These are phyloP conservation scores for Tragelaphus eurycerus DNA, from an alignment of 2,797 vertebrate species.

Conservation along the genomic window DNA sequence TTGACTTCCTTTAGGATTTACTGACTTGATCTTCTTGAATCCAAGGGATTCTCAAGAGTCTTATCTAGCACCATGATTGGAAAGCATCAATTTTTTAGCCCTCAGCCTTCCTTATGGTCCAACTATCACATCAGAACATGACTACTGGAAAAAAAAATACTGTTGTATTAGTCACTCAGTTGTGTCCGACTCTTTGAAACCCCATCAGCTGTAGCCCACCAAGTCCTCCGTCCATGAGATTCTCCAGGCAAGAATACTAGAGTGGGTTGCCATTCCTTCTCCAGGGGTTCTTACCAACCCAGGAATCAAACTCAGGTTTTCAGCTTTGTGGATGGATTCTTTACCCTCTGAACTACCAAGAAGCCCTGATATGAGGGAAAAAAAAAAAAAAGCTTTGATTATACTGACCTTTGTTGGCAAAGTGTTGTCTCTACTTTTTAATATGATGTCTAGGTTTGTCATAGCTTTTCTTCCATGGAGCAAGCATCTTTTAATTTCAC, in stretches of 20 bases:
- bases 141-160: background rate
- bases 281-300: background rate
- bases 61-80: background rate
- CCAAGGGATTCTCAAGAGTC: background rate
- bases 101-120: background rate
- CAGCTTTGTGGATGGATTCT: background rate
- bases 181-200: background rate
- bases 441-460: background rate
- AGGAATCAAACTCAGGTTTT: background rate
- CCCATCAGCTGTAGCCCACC: background rate
- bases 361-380: rapidly evolving
- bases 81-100: background rate
- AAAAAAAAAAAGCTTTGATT: background rate
- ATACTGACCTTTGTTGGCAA: background rate
- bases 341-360: background rate
- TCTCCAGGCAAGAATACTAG: background rate
- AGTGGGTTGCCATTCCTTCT: background rate
- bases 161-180: background rate
- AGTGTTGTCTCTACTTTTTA: background rate
- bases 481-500: background rate
- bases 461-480: background rate
- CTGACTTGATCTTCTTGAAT: background rate
- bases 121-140: background rate
- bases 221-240: background rate
- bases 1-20: background rate